Percentiles rank a stretch among this genome's conserved stretches.
Evolutionary conservation across 2,797 vertebrate genomes (phyloP).

Genomic region (Jordanella pulchra): DNA sequence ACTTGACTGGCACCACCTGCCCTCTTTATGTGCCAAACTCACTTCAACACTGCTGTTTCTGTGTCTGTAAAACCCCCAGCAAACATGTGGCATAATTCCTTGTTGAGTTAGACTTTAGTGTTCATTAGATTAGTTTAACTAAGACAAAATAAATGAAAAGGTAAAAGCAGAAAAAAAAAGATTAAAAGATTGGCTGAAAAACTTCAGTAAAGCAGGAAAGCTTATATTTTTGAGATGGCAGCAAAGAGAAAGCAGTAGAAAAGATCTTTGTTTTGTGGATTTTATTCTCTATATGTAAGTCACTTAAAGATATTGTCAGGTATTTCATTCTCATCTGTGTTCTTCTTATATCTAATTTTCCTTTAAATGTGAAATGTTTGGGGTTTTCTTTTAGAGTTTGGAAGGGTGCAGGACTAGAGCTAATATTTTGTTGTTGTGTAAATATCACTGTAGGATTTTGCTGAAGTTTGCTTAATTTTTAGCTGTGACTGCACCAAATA

Average conservation of each 20-base stretch:
- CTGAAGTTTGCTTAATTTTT: conserved; percentile 30
- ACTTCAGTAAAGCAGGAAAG: not conserved
- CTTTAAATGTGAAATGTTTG: not conserved
- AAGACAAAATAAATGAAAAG: not conserved
- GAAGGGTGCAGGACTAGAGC: conserved; percentile 9
- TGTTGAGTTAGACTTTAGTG: conserved; percentile 35
- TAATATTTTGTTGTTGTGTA: conserved; percentile 16
- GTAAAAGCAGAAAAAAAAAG: conserved; percentile 8
- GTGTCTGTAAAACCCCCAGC: conserved; percentile 60
- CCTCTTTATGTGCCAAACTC: conserved; percentile 69
- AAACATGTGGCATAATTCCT: conserved; percentile 42
- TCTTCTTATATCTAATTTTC: conserved; percentile 26
- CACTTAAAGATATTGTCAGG: conserved; percentile 22
- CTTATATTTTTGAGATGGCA: conserved; percentile 14
- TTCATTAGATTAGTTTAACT: conserved; percentile 47
- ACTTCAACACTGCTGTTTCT: conserved; percentile 62
- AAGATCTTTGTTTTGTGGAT: conserved; percentile 11
- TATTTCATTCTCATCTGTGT: conserved; percentile 32
- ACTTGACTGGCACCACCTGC: conserved; percentile 81
- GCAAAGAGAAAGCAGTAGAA: conserved; percentile 25
- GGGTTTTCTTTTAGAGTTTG: conserved; percentile 1
- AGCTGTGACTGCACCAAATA: conserved; percentile 26
- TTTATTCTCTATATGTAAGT: conserved; percentile 7
- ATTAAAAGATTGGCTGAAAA: conserved; percentile 17
- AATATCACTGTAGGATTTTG: conserved; percentile 4